Evolutionary conservation across 2,797 vertebrate species (phyloP).

Genomic region (Periophthalmus magnuspinnatus): DNA sequence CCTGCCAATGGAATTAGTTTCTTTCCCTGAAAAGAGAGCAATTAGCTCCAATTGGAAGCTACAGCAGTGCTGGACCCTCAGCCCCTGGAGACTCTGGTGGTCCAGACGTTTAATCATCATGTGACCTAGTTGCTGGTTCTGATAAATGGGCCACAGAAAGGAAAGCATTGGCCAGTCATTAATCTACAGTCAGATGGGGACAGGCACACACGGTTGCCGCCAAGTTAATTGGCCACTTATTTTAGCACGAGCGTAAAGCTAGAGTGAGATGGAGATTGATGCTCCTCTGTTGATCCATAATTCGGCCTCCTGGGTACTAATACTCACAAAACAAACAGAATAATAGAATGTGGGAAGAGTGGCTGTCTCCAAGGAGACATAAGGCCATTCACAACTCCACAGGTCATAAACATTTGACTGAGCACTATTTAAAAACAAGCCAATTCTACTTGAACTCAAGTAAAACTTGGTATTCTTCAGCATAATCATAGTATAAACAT

Average conservation of each 20-base stretch:
- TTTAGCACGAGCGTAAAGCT: conserved; percentile 71
- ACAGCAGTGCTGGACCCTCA: conserved; percentile 64
- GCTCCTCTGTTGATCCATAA: conserved; percentile 77
- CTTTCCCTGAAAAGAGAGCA: conserved; percentile 75
- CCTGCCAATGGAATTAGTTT: conserved; percentile 66
- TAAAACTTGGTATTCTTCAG: conserved; percentile 9
- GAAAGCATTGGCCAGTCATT: conserved; percentile 85
- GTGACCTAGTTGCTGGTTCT: conserved; percentile 86
- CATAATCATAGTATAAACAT: neutral
- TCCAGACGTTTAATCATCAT: conserved; percentile 82
- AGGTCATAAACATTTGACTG: conserved; percentile 52
- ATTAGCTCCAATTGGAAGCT: conserved; percentile 88
- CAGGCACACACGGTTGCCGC: conserved; percentile 82
- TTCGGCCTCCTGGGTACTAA: conserved; percentile 64
- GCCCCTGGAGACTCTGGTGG: conserved; percentile 71
- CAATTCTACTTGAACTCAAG: conserved; percentile 24
- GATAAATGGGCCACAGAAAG: conserved; percentile 89
- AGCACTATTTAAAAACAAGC: conserved; percentile 57
- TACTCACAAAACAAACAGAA: conserved; percentile 66
- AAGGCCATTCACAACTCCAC: conserved; percentile 31
- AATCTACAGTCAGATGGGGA: conserved; percentile 87
- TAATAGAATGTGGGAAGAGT: conserved; percentile 18
- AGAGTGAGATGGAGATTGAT: conserved; percentile 80
- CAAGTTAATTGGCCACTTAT: conserved; percentile 81
- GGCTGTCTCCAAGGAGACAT: conserved; percentile 30